phyloP scores from a whole-genome alignment of 2,113 vertebrate genomes.

The Cyprinus carpio region DNA sequence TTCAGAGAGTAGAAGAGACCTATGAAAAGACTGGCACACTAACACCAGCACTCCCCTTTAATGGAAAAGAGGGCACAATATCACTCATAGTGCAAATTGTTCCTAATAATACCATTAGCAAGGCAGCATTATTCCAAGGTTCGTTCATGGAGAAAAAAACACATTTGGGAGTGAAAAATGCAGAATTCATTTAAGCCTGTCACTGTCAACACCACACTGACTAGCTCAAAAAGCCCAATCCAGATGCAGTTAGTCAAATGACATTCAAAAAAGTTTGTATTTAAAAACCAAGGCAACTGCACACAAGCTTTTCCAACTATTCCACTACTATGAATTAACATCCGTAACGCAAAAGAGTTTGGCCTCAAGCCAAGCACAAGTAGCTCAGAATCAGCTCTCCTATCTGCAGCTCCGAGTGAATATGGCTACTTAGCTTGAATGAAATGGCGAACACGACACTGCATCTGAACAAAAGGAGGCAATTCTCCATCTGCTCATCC shows the following conservation, averaged over 20 bases:
- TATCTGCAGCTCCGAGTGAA: slow-evolving; percentile 36
- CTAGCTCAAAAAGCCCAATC: background rate
- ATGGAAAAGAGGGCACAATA: slow-evolving; percentile 70
- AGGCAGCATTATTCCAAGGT: slow-evolving; percentile 69
- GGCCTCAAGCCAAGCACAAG: slow-evolving; percentile 14
- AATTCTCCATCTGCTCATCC: slow-evolving; percentile 38
- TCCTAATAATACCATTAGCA: slow-evolving; percentile 79
- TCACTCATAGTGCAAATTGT: slow-evolving; percentile 85
- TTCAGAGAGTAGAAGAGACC: slow-evolving; percentile 29
- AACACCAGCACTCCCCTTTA: slow-evolving; percentile 63
- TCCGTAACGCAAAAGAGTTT: slow-evolving; percentile 22
- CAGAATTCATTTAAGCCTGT: slow-evolving; percentile 39
- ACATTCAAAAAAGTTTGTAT: slow-evolving; percentile 12
- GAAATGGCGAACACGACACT: slow-evolving; percentile 19
- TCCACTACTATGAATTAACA: slow-evolving; percentile 34
- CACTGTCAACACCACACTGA: slow-evolving; percentile 30
- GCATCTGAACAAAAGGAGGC: slow-evolving; percentile 35
- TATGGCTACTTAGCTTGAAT: slow-evolving; percentile 32
- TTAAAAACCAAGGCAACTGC: slow-evolving; percentile 31
- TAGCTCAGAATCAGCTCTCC: slow-evolving; percentile 41
- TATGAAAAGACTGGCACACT: slow-evolving; percentile 49
- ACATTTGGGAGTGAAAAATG: slow-evolving; percentile 22
- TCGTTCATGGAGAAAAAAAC: slow-evolving; percentile 45
- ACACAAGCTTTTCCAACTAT: background rate
- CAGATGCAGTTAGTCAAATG: slow-evolving; percentile 1